These are phyloP conservation scores for Globia sparganii DNA, from an alignment of 2,888 invertebrate genomes.

Conservation along the genomic window DNA sequence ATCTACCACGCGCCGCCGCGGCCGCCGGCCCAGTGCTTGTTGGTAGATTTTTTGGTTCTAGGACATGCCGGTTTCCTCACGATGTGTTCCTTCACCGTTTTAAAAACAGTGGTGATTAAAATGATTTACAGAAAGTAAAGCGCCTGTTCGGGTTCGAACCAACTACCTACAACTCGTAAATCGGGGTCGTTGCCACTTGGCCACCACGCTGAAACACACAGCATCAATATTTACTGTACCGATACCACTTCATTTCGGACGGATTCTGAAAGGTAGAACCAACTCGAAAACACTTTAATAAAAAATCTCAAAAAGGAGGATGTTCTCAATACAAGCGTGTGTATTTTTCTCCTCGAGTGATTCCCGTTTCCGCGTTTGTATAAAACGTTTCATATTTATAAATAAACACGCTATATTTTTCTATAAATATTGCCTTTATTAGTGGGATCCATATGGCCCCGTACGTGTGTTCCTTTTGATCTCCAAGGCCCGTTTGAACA, in stretches of 20 bases:
- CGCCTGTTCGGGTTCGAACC: neutral
- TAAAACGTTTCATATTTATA: conserved; percentile 52
- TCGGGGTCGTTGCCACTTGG: neutral
- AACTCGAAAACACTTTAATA: conserved; percentile 49
- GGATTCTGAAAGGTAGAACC: conserved; percentile 34
- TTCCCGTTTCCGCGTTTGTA: conserved; percentile 49
- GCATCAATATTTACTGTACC: conserved; percentile 29
- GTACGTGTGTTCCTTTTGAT: conserved; percentile 58
- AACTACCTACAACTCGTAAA: neutral
- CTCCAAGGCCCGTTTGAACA: conserved; percentile 48
- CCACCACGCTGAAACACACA: neutral
- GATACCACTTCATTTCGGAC: conserved; percentile 19
- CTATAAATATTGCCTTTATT: conserved; percentile 52
- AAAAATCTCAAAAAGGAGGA: conserved; percentile 42
- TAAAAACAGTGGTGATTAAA: neutral
- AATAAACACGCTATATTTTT: conserved; percentile 47
- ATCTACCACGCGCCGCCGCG: no score
- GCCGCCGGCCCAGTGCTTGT: neutral
- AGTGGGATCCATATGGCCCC: conserved; percentile 60
- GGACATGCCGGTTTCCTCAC: neutral
- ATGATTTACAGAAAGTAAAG: neutral
- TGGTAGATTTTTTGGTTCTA: neutral
- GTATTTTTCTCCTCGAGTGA: conserved; percentile 43
- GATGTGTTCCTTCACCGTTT: neutral
- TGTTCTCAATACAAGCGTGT: conserved; percentile 45